Conservation (phyloP, 2,888 invertebrate genomes). For the Lycocerus yunnanus region DNA sequence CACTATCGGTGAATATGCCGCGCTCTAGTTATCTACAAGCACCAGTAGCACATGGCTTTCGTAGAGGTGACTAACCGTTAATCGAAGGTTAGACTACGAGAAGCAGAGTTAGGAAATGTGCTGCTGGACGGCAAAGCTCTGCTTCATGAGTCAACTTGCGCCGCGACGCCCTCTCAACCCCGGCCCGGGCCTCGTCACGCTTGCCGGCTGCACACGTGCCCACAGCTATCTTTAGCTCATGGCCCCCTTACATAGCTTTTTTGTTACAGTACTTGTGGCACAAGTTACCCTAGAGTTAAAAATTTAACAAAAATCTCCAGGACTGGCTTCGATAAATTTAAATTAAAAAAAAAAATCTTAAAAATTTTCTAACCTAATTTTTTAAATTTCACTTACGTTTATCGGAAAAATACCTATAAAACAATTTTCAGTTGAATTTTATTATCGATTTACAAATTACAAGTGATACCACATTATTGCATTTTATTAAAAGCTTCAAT, state of each 20-base stretch:
- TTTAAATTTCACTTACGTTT: too few species aligned
- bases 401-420: not conserved
- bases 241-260: slow-evolving; percentile 51
- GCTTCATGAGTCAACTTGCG: slow-evolving; percentile 36
- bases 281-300: slow-evolving; percentile 11
- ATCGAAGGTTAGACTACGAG: slow-evolving; percentile 28
- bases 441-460: not conserved
- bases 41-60: slow-evolving; percentile 42
- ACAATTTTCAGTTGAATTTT: not conserved
- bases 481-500: not conserved
- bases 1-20: slow-evolving; percentile 35
- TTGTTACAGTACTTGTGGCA: slow-evolving; percentile 28
- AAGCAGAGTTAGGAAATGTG: slow-evolving; percentile 30
- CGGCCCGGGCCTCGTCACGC: slow-evolving; percentile 39
- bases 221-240: slow-evolving; percentile 55
- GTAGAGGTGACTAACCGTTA: slow-evolving; percentile 50
- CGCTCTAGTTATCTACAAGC: slow-evolving; percentile 37
- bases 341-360: not conserved
- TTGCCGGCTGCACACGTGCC: slow-evolving; percentile 52
- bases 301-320: slow-evolving; percentile 17
- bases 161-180: slow-evolving; percentile 38
- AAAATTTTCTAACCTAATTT: not conserved
- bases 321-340: not conserved
- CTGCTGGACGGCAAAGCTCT: slow-evolving; percentile 20
- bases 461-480: not conserved